Evolutionary conservation across 2,888 invertebrate genomes (phyloP).

Genomic region (Melolontha melolontha): DNA sequence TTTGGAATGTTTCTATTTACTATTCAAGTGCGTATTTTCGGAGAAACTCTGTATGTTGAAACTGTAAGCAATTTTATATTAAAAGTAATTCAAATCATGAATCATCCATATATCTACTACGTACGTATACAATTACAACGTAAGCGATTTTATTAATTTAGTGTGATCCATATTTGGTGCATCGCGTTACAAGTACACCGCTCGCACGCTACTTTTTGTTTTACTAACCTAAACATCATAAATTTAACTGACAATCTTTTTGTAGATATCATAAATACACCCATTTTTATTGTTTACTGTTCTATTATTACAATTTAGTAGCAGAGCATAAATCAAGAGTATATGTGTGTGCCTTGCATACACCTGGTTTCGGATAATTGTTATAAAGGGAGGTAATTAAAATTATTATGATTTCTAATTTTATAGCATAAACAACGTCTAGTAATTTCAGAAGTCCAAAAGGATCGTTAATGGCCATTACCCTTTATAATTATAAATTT

Average conservation of each 20-base stretch:
- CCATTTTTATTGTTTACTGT: conserved; percentile 42
- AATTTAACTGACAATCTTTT: conserved; percentile 42
- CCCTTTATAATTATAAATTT: conserved; percentile 20
- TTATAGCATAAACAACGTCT: conserved; percentile 34
- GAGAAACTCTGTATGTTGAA: too few relatives aligned
- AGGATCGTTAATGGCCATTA: conserved; percentile 31
- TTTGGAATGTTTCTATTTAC: too few relatives aligned
- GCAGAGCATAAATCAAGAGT: conserved; percentile 34
- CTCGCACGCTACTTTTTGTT: conserved; percentile 35
- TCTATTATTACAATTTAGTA: conserved; percentile 42
- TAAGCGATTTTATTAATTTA: conserved; percentile 19
- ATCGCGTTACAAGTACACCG: conserved; percentile 16
- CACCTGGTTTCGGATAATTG: conserved; percentile 40
- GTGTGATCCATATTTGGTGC: conserved; percentile 18
- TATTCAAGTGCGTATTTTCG: too few relatives aligned
- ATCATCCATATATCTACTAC: neutral
- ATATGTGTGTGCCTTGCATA: conserved; percentile 37
- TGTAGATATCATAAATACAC: conserved; percentile 42
- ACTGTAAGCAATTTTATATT: too few relatives aligned
- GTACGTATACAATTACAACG: conserved; percentile 9
- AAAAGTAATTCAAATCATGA: too few relatives aligned
- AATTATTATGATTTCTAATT: conserved; percentile 36
- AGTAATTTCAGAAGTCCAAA: conserved; percentile 33
- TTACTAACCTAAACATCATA: conserved; percentile 42
- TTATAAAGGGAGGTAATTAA: conserved; percentile 35